Base-by-base conservation (phyloP, 2,888 invertebrate species). In the Hofmannophila pseudospretella region DNA sequence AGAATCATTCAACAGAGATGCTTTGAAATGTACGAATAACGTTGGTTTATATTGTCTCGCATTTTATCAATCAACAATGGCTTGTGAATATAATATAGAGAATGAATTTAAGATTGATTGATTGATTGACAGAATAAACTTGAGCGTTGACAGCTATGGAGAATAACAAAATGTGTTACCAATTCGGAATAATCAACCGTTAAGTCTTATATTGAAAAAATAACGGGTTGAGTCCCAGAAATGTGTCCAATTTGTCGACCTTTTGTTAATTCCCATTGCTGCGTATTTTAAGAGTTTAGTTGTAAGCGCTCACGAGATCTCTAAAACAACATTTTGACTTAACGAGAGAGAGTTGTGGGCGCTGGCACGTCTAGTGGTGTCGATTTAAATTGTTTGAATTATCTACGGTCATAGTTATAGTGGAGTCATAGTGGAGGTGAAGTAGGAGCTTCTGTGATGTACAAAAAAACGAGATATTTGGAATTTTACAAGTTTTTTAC, bases 401-500 rank as follows among this genome's bases (percentile, higher is more conserved):
- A 30, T 30, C 30, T 19, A 16, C 7, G 10, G 30, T 23, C 23
- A 8, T 23, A 23, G 16, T 23, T 40, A 36, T 41, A 37, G 41
- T 41, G 26, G 34, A 14, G 12, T 32, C 34, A 37, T 27, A 16
- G 37, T 26, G 33, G 26, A 34, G n/a, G 28, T n/a, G 1, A 20
- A 9, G 61, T 59, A 66, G 67, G 73, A 75, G 71, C 67, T 79
- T 79, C 84, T 86, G 86, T 86, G 82, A 87, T 88, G 85, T 86
- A 86, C 85, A 85, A 85, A 82, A 70, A 67, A 73, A 76, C 67
- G 19, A 64, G 68, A 79, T 76, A 84, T 85, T 84, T 85, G 78
- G 78, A 76, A 78, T 81, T 80, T 84, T 85, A 86, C 84, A 85
- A 84, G 80, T 80, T 84, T 86, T 82, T 86, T 82, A 84, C 84